Percentiles rank a stretch among this genome's conserved stretches.
These are phyloP conservation scores for Yponomeuta malinellus DNA, from an alignment of 2,888 invertebrate species.

Conservation along the genomic window DNA sequence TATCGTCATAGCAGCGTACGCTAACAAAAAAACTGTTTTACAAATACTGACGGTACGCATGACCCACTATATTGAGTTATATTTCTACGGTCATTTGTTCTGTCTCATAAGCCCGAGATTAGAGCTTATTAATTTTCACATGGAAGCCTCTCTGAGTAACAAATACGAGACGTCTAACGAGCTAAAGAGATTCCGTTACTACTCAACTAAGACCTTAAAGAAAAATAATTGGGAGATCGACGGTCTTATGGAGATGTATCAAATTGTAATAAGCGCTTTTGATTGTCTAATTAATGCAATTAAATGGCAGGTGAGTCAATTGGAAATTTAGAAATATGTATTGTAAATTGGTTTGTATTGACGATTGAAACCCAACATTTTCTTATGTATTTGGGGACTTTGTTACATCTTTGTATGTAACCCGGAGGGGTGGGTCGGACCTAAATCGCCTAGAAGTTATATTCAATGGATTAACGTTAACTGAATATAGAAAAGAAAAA, in stretches of 20 bases:
- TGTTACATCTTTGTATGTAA: too few relatives aligned
- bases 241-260: conserved; percentile 46
- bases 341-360: too few relatives aligned
- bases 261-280: conserved; percentile 41
- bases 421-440: too few relatives aligned
- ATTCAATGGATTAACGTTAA: too few relatives aligned
- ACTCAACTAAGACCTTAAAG: neutral
- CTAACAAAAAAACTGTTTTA: neutral
- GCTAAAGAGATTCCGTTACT: neutral
- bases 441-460: too few relatives aligned
- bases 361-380: too few relatives aligned
- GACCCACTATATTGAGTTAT: conserved; percentile 34
- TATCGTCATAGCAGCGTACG: too few relatives aligned
- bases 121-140: conserved; percentile 40
- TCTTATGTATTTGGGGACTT: too few relatives aligned
- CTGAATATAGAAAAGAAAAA: too few relatives aligned
- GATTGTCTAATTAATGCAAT: conserved; percentile 45
- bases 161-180: neutral
- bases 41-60: conserved; percentile 24
- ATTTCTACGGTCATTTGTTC: conserved; percentile 45
- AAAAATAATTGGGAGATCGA: conserved; percentile 28
- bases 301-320: conserved; percentile 50
- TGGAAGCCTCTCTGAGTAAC: conserved; percentile 32
- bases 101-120: conserved; percentile 41
- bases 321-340: neutral